These are phyloP conservation scores for Hypomesus transpacificus DNA, from an alignment of 2,113 vertebrate genomes.

Conservation along the genomic window DNA sequence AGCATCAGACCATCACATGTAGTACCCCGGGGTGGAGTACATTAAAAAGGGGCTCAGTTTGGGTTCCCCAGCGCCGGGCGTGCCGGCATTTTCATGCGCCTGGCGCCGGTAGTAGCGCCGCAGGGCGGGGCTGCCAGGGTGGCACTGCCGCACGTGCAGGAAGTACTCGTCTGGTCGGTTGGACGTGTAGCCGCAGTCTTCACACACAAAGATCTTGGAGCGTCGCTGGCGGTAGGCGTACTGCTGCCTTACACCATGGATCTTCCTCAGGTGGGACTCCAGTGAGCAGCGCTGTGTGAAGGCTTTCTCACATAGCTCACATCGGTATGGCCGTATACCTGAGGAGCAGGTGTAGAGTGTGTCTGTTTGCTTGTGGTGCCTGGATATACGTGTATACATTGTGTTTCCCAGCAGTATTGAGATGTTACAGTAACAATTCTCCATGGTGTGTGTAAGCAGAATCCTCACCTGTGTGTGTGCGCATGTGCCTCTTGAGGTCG, in stretches of 20 bases:
- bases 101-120: constrained; percentile 71
- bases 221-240: constrained; percentile 85
- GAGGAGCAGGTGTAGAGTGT: constrained; percentile 7
- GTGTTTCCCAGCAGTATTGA: no score
- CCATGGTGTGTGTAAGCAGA: neutral
- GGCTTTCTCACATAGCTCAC: constrained; percentile 83
- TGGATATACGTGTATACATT: neutral
- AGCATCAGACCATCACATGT: constrained; percentile 47
- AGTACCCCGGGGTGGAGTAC: constrained; percentile 63
- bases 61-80: constrained; percentile 37
- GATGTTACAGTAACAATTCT: no score
- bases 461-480: constrained; percentile 82
- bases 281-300: constrained; percentile 89
- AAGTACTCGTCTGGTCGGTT: constrained; percentile 73
- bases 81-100: constrained; percentile 53
- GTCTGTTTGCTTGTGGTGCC: neutral
- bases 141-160: constrained; percentile 73
- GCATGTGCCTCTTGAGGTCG: constrained; percentile 88
- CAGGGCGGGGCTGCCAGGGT: constrained; percentile 68
- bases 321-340: constrained; percentile 87
- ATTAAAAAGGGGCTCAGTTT: constrained; percentile 62
- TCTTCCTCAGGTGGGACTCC: constrained; percentile 85
- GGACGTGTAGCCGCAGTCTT: constrained; percentile 86
- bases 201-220: constrained; percentile 88
- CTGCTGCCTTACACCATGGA: constrained; percentile 79